Base-by-base conservation (phyloP, 2,113 vertebrate species). In the Dendropsophus ebraccatus region DNA sequence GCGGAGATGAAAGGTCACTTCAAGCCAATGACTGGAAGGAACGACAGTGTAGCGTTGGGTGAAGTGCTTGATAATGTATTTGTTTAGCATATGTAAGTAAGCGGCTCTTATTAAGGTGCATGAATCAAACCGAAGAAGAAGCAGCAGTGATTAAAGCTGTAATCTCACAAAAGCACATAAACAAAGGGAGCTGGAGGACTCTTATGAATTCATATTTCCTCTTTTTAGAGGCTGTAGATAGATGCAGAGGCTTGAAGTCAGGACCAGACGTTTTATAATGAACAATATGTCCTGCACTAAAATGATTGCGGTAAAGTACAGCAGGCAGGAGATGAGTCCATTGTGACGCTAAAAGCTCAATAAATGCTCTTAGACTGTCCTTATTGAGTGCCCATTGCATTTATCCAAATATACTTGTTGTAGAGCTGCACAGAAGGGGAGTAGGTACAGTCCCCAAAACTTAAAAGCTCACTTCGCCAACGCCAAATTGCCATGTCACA, bases 1-100 rank as follows among this genome's bases (percentile, higher is more conserved):
- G 87, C 83, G 62, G 81, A 90, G 87, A 89, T 85, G 87, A 90
- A 91, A 89, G 87, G 79, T 88, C 0, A 0, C 79, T 37, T 89
- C 88, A 90, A 78, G 23, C 87, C 80, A 88, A 89, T 77, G 67
- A 87, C 85, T 86, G 76, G 60, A 87, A 90, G 89, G 50, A 89
- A 58, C 67, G 54, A 70, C 1, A 85, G 82, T 76, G 88, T 84
- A 49, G 54, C 37, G n/a, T 74, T 81, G 23, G 87, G 82, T 82
- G 86, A 87, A 89, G 50, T 86, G 84, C 41, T 88, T 76, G 89
- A 88, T 88, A 45, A 81, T 75, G 88, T 79, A 76, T 87, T 87
- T 88, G 72, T 67, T 49, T 62, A 88, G 49, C 37, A 85, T 87
- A 87, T 81, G 85, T 80, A 81, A 81, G 76, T 81, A 81, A 81